A percentile compares a stretch with the other conserved stretches of the same genome.
Conservation (phyloP, 2,888 invertebrate genomes). For the Myathropa florea region DNA sequence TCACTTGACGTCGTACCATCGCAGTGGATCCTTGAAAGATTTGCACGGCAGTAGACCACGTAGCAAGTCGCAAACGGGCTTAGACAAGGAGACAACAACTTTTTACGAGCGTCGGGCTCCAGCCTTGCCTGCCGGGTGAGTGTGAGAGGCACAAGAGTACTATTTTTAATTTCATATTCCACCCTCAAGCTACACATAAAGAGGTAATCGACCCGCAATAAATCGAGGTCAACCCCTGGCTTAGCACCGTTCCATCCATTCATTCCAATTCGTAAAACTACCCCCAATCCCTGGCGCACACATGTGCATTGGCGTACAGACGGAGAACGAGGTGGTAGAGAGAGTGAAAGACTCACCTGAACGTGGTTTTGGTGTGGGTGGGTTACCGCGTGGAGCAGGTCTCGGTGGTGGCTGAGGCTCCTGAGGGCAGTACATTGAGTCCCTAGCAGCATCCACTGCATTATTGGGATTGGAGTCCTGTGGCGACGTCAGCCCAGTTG, state of each 20-base stretch:
- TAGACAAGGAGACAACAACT: not conserved
- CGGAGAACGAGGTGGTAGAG: not conserved
- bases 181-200: conserved; percentile 31
- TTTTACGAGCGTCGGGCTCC: conserved; percentile 35
- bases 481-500: conserved; percentile 72
- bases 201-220: conserved; percentile 68
- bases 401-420: conserved; percentile 78
- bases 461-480: conserved; percentile 75
- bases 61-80: not conserved
- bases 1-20: conserved; percentile 30
- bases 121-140: conserved; percentile 1
- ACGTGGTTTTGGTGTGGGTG: conserved; percentile 80
- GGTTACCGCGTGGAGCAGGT: conserved; percentile 78
- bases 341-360: conserved; percentile 75
- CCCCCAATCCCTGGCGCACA: conserved; percentile 13
- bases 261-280: conserved; percentile 38
- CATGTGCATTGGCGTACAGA: not conserved
- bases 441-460: conserved; percentile 79
- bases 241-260: conserved; percentile 54
- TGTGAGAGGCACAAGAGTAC: not conserved
- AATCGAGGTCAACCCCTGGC: conserved; percentile 68
- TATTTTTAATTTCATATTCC: conserved; percentile 56
- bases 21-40: conserved; percentile 32
- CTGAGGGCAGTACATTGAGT: conserved; percentile 78
- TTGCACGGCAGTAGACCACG: conserved; percentile 27